Conservation (phyloP, 2,888 invertebrate genomes). For the Crocallis elinguaria region DNA sequence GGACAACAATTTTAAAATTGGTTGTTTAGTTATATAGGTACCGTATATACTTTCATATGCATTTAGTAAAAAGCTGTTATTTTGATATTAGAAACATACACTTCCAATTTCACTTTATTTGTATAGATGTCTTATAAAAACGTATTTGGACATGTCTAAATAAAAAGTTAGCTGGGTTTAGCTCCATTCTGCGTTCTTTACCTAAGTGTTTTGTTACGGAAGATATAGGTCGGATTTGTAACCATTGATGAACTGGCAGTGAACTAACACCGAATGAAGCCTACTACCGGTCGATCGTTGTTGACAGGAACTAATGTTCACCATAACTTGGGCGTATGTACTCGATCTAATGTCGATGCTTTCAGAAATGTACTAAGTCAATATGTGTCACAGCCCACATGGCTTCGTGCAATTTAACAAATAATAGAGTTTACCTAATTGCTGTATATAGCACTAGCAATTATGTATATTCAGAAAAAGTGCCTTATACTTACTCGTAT, state of each 20-base stretch:
- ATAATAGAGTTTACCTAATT: neutral
- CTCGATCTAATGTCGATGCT: neutral
- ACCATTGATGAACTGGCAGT: slow-evolving; percentile 27
- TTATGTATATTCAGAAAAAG: too few species aligned
- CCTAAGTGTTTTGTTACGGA: slow-evolving; percentile 15
- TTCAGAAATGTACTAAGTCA: too few species aligned
- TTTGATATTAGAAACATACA: neutral
- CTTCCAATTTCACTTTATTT: too few species aligned
- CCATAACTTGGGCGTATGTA: slow-evolving; percentile 25
- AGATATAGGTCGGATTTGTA: slow-evolving; percentile 15
- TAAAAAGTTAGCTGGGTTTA: too few species aligned
- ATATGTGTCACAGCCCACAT: too few species aligned
- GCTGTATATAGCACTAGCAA: too few species aligned
- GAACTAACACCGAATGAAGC: slow-evolving; percentile 35
- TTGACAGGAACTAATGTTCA: slow-evolving; percentile 34
- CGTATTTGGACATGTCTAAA: neutral
- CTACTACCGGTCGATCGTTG: slow-evolving; percentile 30
- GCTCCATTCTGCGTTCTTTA: slow-evolving; percentile 4
- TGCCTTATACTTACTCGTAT: too few species aligned
- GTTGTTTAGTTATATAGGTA: too few species aligned
- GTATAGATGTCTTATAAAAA: too few species aligned
- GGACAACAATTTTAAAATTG: too few species aligned
- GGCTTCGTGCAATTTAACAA: neutral
- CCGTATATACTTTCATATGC: too few species aligned
- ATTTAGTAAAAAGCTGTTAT: neutral